Evolutionary conservation across 2,113 vertebrate genomes (phyloP).

Genomic region (Parus major): DNA sequence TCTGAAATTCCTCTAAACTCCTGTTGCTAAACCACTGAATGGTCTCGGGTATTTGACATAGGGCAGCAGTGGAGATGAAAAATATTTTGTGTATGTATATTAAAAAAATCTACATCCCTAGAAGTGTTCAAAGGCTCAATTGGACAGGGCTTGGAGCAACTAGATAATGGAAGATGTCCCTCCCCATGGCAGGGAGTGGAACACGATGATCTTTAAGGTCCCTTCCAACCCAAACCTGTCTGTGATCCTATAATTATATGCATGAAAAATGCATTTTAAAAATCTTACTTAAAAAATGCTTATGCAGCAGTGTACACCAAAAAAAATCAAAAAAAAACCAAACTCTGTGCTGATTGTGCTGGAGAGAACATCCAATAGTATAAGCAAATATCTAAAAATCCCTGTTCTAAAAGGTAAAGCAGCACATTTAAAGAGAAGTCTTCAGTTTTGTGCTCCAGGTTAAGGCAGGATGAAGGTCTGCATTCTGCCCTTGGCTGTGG

Average conservation of each 20-base stretch:
- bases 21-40: background rate
- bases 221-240: background rate
- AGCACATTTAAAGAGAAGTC: background rate
- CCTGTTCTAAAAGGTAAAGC: background rate
- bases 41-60: background rate
- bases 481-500: accelerated
- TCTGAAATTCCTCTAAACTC: background rate
- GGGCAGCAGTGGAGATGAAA: background rate
- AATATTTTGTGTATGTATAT: background rate
- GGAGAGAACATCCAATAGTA: background rate
- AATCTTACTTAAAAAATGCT: background rate
- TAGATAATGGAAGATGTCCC: background rate
- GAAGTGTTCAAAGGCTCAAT: background rate
- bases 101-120: background rate
- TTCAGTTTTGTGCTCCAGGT: background rate
- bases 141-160: background rate
- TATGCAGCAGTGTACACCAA: background rate
- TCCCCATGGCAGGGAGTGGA: background rate
- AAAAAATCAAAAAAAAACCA: background rate
- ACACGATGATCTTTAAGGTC: background rate
- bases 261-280: background rate
- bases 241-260: background rate
- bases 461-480: background rate
- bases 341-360: background rate
- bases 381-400: background rate